phyloP scores from a whole-genome alignment of 2,797 vertebrate genomes.

The Poecilia wingei region DNA sequence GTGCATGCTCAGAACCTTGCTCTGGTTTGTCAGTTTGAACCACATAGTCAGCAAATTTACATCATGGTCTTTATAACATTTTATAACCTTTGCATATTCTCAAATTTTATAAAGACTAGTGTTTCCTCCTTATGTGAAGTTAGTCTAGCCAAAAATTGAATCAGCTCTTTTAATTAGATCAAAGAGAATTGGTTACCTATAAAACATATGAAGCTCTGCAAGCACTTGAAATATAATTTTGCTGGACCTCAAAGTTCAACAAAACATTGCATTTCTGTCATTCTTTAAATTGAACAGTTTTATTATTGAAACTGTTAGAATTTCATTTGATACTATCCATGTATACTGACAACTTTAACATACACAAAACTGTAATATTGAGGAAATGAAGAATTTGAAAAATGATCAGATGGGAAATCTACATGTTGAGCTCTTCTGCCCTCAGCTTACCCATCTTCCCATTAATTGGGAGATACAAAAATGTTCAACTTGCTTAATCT shows the following conservation, averaged over 20 bases:
- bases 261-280: background rate
- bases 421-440: background rate
- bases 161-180: slow-evolving; percentile 10
- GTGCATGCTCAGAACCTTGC: slow-evolving; percentile 35
- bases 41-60: slow-evolving; percentile 51
- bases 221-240: background rate
- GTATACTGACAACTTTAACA: background rate
- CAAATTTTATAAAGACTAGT: slow-evolving; percentile 17
- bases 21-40: slow-evolving; percentile 57
- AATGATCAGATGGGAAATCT: background rate
- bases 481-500: background rate
- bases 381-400: background rate
- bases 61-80: slow-evolving; percentile 42
- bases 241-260: background rate
- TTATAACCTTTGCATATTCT: slow-evolving; percentile 33
- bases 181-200: slow-evolving; percentile 3
- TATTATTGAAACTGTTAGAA: background rate
- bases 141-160: slow-evolving; percentile 13
- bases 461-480: background rate
- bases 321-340: background rate
- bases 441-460: background rate
- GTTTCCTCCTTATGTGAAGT: slow-evolving; percentile 19
- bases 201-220: background rate
- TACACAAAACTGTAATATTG: too few relatives aligned
- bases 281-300: background rate